Conservation (phyloP, 2,113 vertebrate genomes). For the Propithecus coquereli region DNA sequence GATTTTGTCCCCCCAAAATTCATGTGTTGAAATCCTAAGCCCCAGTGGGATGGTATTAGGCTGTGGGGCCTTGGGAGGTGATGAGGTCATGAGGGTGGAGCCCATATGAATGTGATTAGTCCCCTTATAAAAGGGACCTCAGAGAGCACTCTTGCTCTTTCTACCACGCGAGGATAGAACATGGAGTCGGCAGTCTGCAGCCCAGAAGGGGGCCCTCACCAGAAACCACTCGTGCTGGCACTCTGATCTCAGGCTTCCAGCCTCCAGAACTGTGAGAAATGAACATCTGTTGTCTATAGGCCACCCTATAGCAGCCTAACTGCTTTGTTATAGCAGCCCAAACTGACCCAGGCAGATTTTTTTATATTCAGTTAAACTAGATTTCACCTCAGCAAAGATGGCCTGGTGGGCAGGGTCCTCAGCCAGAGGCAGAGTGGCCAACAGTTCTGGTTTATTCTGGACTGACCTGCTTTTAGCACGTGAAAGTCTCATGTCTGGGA, state of each 20-base stretch:
- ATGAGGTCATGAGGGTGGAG: background rate
- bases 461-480: background rate
- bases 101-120: background rate
- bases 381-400: background rate
- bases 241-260: background rate
- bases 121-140: too few species aligned
- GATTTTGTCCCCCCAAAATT: background rate
- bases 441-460: background rate
- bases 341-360: background rate
- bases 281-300: background rate
- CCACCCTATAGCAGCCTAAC: rapidly evolving
- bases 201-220: background rate
- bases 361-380: background rate
- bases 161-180: background rate
- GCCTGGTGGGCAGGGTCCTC: background rate
- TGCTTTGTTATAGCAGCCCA: too few species aligned
- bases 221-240: background rate
- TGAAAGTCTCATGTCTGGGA: background rate
- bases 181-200: too few species aligned
- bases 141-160: rapidly evolving
- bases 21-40: background rate
- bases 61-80: too few species aligned
- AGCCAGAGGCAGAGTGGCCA: background rate
- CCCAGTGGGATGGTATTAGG: background rate
- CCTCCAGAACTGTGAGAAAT: background rate